Evolutionary conservation across 1,140 invertebrate genomes (phyloP), one percentile per base, ranked within the genome.

Genomic region (Macrostomum lignano): DNA sequence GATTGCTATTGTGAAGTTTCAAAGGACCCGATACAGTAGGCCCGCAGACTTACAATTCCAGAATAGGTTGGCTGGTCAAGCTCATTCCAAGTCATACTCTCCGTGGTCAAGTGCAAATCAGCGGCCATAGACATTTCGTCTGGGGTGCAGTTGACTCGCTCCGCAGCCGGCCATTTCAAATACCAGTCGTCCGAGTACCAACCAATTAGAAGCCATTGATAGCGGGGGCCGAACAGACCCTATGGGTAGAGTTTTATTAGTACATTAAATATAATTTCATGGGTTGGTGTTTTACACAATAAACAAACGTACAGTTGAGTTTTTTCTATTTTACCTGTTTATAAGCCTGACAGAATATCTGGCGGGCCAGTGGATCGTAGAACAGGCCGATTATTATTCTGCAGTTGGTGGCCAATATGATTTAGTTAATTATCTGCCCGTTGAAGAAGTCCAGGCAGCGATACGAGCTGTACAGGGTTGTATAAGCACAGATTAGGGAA

Each of bases 161-260:
- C 68, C 51, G 84, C 76, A 30, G 76, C 71, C 36, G 76, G 68
- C n/a, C 69, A 65, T 10, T 54, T 45, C 46, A 78, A 74, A 51
- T 82, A 98, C 88, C 88, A 98, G 47, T 93, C 84, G 50, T 96
- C 84, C 47, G 94, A 81, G 53, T 96, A 98, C 88, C 88, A 96
- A 25, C 81, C 88, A 46, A 98, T 94, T 55, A 96, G 86, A 53
- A 94, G 91, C 88, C 88, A 98, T 0, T 96, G 86, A 60, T 93
- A 82, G 22, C 75, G 75, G 45, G 78, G 76, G 2, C 86, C 88
- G 49, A 81, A 94, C 1, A 98, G 61, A 29, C 73, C 71, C 40
- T 88, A 74, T 45, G 81, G 81, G 56, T 82, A 94, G 5, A 60
- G 63, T 60, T 64, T 35, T 19, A 33, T 7, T 19, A 19, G 7